phyloP scores from a whole-genome alignment of 1,140 invertebrate genomes.

The Saccostrea cuccullata region DNA sequence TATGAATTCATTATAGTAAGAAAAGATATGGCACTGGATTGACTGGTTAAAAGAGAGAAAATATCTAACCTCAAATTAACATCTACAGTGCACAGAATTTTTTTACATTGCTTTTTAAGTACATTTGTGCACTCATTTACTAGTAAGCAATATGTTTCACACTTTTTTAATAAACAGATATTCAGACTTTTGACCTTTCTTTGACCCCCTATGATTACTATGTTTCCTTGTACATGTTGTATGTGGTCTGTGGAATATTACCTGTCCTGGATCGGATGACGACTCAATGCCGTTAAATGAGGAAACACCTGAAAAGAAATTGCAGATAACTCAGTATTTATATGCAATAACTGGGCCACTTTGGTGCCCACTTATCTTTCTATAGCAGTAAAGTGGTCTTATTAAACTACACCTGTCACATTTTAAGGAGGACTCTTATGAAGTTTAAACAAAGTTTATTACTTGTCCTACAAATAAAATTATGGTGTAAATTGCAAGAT shows the following conservation, averaged over 20 bases:
- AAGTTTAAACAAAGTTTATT: conserved; percentile 11
- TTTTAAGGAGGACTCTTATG: neutral
- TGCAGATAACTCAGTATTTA: too few species aligned
- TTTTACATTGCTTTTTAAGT: too few species aligned
- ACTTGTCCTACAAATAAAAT: conserved; percentile 1
- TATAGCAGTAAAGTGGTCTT: neutral
- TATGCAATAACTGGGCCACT: neutral
- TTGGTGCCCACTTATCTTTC: neutral
- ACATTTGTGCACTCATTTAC: too few species aligned
- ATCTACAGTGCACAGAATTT: too few species aligned
- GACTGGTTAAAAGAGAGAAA: too few species aligned
- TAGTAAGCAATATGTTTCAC: too few species aligned
- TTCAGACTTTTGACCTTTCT: neutral
- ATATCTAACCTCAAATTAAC: too few species aligned
- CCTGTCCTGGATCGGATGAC: neutral
- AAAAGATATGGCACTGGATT: too few species aligned
- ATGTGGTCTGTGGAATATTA: neutral
- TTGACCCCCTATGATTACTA: neutral
- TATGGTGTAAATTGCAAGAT: too few species aligned
- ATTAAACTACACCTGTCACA: neutral
- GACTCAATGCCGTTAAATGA: neutral
- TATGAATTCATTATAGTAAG: too few species aligned
- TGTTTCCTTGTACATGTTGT: neutral
- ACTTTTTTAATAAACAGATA: too few species aligned
- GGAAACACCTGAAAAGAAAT: conserved; percentile 12